These are phyloP conservation scores for Pterocles burchelli DNA, from an alignment of 2,113 vertebrate genomes.

Conservation along the genomic window DNA sequence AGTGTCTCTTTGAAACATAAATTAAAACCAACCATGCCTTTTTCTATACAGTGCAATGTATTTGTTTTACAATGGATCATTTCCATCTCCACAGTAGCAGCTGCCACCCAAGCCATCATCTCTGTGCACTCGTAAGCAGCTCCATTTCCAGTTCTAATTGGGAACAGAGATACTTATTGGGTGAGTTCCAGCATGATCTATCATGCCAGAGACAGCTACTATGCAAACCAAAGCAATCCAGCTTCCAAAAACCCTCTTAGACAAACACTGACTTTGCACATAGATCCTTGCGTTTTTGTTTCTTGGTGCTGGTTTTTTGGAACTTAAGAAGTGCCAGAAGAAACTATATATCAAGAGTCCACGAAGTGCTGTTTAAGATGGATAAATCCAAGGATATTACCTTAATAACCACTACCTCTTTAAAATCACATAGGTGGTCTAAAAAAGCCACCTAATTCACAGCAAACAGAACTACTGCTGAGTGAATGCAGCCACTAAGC, in stretches of 20 bases:
- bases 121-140: slow-evolving; percentile 67
- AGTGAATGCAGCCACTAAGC: slow-evolving; percentile 74
- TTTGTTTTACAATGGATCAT: slow-evolving; percentile 72
- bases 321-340: background rate
- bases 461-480: slow-evolving; percentile 72
- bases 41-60: slow-evolving; percentile 59
- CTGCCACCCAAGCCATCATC: slow-evolving; percentile 78
- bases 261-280: slow-evolving; percentile 76
- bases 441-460: slow-evolving; percentile 67
- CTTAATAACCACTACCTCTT: slow-evolving; percentile 61
- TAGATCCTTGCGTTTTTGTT: slow-evolving; percentile 20
- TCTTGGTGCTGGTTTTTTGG: background rate
- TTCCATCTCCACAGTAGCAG: slow-evolving; percentile 77
- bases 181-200: slow-evolving; percentile 79
- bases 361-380: background rate
- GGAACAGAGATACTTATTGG: slow-evolving; percentile 81
- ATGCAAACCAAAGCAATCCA: slow-evolving; percentile 76
- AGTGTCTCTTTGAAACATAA: slow-evolving; percentile 46
- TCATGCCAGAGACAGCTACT: slow-evolving; percentile 79
- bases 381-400: slow-evolving; percentile 47
- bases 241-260: slow-evolving; percentile 75
- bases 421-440: slow-evolving; percentile 70
- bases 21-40: slow-evolving; percentile 48
- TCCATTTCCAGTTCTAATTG: slow-evolving; percentile 81
- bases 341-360: background rate